phyloP scores from a whole-genome alignment of 1,140 invertebrate genomes.

The Archivesica marissinica region DNA sequence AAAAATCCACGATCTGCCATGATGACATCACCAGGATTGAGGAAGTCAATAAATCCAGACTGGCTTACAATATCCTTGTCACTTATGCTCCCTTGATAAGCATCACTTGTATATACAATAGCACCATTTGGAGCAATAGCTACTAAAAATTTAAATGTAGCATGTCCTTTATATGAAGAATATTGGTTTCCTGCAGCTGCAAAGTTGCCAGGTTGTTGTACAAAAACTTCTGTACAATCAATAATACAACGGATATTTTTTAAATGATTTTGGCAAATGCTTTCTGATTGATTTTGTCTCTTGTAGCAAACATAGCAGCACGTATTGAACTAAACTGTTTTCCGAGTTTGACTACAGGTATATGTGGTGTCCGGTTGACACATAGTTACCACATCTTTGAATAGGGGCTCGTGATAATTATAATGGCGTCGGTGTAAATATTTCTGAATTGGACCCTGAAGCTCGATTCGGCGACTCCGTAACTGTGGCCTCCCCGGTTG shows the following conservation, averaged over 20 bases:
- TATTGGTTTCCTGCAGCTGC: conserved; percentile 51
- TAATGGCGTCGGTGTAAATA: no score
- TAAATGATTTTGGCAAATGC: no score
- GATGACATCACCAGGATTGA: conserved; percentile 53
- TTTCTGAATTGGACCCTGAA: no score
- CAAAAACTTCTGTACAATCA: conserved; percentile 67
- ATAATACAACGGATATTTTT: conserved; percentile 65
- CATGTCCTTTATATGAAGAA: conserved; percentile 65
- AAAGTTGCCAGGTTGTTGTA: conserved; percentile 61
- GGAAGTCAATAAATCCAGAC: conserved; percentile 48
- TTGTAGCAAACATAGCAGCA: no score
- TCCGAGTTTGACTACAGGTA: no score
- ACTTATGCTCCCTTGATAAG: conserved; percentile 52
- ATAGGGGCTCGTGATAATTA: no score
- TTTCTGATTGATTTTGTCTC: no score
- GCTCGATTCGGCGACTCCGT: no score
- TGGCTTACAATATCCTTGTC: conserved; percentile 64
- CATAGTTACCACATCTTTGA: no score
- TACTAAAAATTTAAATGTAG: conserved; percentile 59
- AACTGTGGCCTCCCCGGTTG: no score
- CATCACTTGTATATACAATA: conserved; percentile 61
- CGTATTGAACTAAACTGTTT: no score
- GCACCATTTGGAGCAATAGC: conserved; percentile 59
- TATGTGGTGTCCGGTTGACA: no score
- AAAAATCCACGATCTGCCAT: conserved; percentile 65